phyloP scores from a whole-genome alignment of 2,888 invertebrate genomes.

The Philonicus albiceps region DNA sequence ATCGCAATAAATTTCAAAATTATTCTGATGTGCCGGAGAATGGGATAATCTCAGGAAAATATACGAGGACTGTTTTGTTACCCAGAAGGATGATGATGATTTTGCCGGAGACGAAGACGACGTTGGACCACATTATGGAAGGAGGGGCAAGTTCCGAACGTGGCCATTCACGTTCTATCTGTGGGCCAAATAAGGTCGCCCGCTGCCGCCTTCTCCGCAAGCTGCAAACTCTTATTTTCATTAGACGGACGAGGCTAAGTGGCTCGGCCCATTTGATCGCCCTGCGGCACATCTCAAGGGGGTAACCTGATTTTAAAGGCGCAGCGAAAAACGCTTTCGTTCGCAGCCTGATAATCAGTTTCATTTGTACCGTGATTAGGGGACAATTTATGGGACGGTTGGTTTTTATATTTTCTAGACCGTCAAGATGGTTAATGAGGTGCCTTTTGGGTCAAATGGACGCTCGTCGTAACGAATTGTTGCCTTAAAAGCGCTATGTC shows the following conservation, averaged over 20 bases:
- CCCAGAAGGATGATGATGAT: not conserved
- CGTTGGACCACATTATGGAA: not conserved
- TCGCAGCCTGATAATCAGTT: not conserved
- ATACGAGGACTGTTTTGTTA: conserved; percentile 12
- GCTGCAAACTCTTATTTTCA: conserved; percentile 11
- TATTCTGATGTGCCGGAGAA: conserved; percentile 28
- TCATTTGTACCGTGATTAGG: conserved; percentile 7
- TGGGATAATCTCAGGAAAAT: conserved; percentile 18
- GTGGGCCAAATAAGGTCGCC: conserved; percentile 14
- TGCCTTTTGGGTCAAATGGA: not conserved
- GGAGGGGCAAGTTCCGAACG: not conserved
- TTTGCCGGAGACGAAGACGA: not conserved
- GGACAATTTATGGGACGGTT: not conserved
- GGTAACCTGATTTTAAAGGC: not conserved
- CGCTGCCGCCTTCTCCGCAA: not conserved
- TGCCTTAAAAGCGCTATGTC: not conserved
- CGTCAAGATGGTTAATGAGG: not conserved
- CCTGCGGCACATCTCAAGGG: not conserved
- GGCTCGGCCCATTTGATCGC: not conserved
- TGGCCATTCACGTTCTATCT: not conserved
- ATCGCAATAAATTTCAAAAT: conserved; percentile 39
- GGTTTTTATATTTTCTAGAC: not conserved
- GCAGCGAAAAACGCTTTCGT: not conserved
- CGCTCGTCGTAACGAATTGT: not conserved
- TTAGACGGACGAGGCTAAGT: not conserved